phyloP scores from a whole-genome alignment of 2,888 invertebrate species.

The Selenia dentaria region DNA sequence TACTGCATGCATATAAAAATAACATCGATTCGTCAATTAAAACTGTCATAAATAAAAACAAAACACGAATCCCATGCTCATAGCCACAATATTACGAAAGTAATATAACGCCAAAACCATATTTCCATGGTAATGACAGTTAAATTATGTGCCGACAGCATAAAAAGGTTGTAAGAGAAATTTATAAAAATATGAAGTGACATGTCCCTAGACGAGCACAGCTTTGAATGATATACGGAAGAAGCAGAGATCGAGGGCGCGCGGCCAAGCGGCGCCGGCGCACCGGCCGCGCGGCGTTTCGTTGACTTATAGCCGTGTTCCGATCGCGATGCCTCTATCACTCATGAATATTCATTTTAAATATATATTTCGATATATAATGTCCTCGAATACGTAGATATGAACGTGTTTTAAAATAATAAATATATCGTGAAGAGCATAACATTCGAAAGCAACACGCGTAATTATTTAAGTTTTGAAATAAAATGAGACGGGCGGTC shows the following conservation, averaged over 20 bases:
- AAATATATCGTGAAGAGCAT: constrained; percentile 71
- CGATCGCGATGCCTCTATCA: constrained; percentile 79
- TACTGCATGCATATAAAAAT: background rate
- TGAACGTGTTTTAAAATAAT: constrained; percentile 63
- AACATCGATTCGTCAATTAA: constrained; percentile 28
- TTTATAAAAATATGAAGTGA: constrained; percentile 75
- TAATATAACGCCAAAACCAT: constrained; percentile 46
- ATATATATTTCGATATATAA: constrained; percentile 67
- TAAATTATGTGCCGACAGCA: constrained; percentile 71
- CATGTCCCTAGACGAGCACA: constrained; percentile 50
- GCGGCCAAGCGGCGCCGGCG: constrained; percentile 46
- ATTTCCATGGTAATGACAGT: constrained; percentile 61
- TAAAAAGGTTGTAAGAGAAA: constrained; percentile 55
- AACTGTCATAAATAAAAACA: constrained; percentile 24
- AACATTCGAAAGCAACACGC: constrained; percentile 54
- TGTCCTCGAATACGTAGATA: constrained; percentile 56
- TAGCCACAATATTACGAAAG: constrained; percentile 24
- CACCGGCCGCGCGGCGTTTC: constrained; percentile 61
- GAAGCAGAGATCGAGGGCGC: constrained; percentile 32
- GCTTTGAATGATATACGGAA: constrained; percentile 55
- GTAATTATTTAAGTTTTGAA: constrained; percentile 72
- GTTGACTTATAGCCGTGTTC: constrained; percentile 80
- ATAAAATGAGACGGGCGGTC: constrained; percentile 61
- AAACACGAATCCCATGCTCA: constrained; percentile 16
- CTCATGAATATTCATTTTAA: constrained; percentile 82